Base-by-base conservation (phyloP, 2,888 invertebrate genomes). In the Cheilosia pagana region DNA sequence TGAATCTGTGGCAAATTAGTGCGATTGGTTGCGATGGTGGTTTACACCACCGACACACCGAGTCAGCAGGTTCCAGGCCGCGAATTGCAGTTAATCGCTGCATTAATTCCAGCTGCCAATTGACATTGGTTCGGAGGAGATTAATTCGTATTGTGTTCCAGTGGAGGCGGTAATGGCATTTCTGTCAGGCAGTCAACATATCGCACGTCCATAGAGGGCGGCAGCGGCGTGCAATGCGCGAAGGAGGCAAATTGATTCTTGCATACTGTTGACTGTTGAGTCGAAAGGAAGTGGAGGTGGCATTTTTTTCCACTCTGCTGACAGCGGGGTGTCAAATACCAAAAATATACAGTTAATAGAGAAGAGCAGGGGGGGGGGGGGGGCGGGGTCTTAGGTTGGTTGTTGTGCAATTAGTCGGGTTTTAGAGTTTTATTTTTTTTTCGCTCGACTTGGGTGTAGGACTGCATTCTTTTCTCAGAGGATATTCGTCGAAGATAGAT, bases 101-200 rank as follows among this genome's bases (percentile, higher is more conserved):
- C 81, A 86, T 81, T 86, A 86, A 86, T 86, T 86, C 57, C 77
- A 86, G 86, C 86, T 86, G 86, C 81, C 86, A 86, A 86, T 86
- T 86, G 86, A 77, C 86, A 86, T 86, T 86, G 86, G 81, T 62
- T 77, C 76, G 67, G 68, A 55, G 68, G 76, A 86, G 81, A 81
- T 86, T 81, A 86, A 86, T 86, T 81, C 72, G 81, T 86, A 81
- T 81, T 86, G 81, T 81, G 81, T 72, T 81, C 71, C 67, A 60
- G 86, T 71, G 86, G 81, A 72, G 86, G 86, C 86, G 86, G 81
- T 81, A 86, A 86, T 77, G 86, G 76, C 81, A 81, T 81, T 86
- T 86, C 86, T 85, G 85, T 85, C 85, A 81, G 57, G 67, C 81
- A 85, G 65, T 76, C 81, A 85, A 85, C 85, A 81, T 85, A 85